Evolutionary conservation across 1,140 invertebrate species (phyloP).

Genomic region (Lineus longissimus): DNA sequence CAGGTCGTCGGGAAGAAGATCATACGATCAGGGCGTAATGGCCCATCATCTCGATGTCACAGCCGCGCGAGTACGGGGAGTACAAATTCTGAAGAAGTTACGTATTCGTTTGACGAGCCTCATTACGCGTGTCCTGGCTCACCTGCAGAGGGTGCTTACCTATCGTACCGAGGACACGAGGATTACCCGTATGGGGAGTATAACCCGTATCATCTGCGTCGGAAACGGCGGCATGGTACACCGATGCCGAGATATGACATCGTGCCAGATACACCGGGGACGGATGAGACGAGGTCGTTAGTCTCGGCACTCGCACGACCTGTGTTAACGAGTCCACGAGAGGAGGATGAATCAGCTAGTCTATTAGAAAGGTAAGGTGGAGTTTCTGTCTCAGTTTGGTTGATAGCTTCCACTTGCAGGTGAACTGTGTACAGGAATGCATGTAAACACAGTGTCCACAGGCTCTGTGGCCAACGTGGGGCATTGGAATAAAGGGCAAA

Average conservation of each 20-base stretch:
- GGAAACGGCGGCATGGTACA: not conserved
- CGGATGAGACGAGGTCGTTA: slow-evolving; percentile 30
- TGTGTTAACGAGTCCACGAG: slow-evolving; percentile 26
- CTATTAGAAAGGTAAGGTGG: slow-evolving; percentile 32
- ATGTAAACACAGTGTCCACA: no score
- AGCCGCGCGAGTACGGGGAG: slow-evolving; percentile 35
- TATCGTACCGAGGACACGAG: not conserved
- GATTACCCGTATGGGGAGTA: not conserved
- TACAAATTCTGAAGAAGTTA: slow-evolving; percentile 44
- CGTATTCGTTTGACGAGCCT: slow-evolving; percentile 34
- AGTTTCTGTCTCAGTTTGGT: not conserved
- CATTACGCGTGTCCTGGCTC: slow-evolving; percentile 9
- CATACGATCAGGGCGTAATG: not conserved
- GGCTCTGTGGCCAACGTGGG: not conserved
- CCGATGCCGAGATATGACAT: slow-evolving; percentile 24
- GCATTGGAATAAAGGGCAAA: not conserved
- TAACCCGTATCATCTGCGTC: not conserved
- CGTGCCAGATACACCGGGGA: slow-evolving; percentile 28
- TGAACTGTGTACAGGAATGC: not conserved
- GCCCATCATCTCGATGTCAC: slow-evolving; percentile 23
- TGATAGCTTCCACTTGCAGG: not conserved
- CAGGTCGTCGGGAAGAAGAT: slow-evolving; percentile 26
- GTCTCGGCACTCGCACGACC: slow-evolving; percentile 25
- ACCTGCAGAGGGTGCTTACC: not conserved
- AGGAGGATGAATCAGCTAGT: slow-evolving; percentile 31